Conservation (phyloP, 2,797 vertebrate species). For the Tokudaia muenninki region DNA sequence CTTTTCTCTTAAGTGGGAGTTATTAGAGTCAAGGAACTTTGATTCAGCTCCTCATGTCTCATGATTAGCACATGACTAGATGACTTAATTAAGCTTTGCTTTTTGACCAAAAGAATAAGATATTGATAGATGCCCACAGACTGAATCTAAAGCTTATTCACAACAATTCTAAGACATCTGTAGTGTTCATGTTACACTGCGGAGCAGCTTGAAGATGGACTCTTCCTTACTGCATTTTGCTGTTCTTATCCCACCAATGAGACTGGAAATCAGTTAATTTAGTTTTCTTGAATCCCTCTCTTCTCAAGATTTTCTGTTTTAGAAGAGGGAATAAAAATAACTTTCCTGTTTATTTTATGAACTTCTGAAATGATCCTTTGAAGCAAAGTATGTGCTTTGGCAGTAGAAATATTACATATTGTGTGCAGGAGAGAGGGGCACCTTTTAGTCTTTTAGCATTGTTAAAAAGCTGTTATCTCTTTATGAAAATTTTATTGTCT, state of each 20-base stretch:
- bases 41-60: not conserved
- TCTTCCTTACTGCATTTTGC: not conserved
- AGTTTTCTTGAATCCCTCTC: too few relatives aligned
- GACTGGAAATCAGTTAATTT: not conserved
- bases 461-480: not conserved
- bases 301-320: not conserved
- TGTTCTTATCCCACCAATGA: not conserved
- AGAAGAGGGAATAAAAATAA: not conserved
- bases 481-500: not conserved
- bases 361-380: not conserved
- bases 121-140: not conserved
- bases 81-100: not conserved
- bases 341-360: not conserved
- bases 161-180: not conserved
- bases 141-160: not conserved
- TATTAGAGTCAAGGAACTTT: not conserved
- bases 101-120: not conserved
- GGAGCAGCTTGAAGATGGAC: not conserved
- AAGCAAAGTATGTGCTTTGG: not conserved
- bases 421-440: too few relatives aligned
- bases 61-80: not conserved
- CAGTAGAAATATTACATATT: not conserved
- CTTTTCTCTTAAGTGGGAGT: not conserved
- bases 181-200: not conserved
- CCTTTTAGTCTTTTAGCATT: not conserved